Base-by-base conservation (phyloP, 2,888 invertebrate genomes). In the Andrena trimmerana region DNA sequence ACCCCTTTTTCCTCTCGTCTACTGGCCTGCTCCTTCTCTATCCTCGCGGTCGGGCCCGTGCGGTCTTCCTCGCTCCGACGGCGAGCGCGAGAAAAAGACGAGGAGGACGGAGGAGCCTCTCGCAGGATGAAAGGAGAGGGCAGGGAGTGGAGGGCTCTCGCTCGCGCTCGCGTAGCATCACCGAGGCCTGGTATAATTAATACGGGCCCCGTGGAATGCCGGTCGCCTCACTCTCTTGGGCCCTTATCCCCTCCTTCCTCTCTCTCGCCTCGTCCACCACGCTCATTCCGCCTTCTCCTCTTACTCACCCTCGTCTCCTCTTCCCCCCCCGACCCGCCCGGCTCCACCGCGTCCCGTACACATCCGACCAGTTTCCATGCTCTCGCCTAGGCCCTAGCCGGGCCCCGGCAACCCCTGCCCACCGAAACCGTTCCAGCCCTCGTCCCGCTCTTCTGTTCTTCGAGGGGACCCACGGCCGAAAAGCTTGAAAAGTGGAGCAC, bases 171-270 rank as follows among this genome's bases (percentile, higher is more conserved):
- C 87, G 87, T 76, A 89, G 89, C 90, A 92, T 92, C 91, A 90
- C 89, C 87, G 88, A 83, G 86, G 88, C 90, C 92, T 90, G 90
- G 92, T 93, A 93, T 93, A 93, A 93, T 93, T 93, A 93, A 93
- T 93, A 93, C 93, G 92, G 92, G 92, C 92, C 90, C 90, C 91
- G 90, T 92, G 93, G 93, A 93, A 93, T 93, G 93, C 93, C 91
- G 92, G 91, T 92, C 93, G 92, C 92, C 91, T 92, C 92, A 91
- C 92, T 92, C 92, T 89, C 88, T 88, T 78, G 80, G 86, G 78
- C 86, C 88, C 83, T 84, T 68, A 73, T 50, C 79, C 78, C 79
- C 62, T 27, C 79, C 16, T n/a, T 24, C 72, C 69, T 71, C 78
- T 66, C 84, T 81, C 84, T 57, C 75, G 63, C 67, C 78, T 78